A percentile compares a stretch with the other conserved stretches of the same genome.
phyloP scores from a whole-genome alignment of 2,888 invertebrate genomes.

The Scelioninae gen. 2 region DNA sequence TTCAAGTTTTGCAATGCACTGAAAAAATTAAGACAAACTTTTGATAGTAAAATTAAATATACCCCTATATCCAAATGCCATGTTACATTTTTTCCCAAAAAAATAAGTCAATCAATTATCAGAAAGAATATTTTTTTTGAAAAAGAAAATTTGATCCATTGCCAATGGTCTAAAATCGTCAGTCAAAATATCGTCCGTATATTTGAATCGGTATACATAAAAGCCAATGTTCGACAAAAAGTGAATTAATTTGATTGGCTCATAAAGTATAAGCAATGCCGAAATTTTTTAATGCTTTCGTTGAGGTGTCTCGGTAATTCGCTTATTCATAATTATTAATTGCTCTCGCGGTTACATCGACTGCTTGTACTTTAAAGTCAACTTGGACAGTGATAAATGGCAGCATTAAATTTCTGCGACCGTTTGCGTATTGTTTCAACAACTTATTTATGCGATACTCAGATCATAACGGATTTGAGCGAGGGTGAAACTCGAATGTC shows the following conservation, averaged over 20 bases:
- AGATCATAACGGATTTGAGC: background rate
- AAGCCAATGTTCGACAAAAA: background rate
- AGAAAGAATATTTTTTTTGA: no score
- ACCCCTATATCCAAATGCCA: no score
- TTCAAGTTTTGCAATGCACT: no score
- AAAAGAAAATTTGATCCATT: no score
- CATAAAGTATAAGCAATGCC: constrained; percentile 9
- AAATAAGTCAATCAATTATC: no score
- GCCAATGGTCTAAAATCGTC: no score
- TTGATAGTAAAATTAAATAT: no score
- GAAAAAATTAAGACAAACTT: no score
- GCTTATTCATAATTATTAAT: constrained; percentile 50
- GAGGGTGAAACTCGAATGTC: background rate
- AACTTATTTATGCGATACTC: constrained; percentile 23
- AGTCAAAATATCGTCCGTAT: no score
- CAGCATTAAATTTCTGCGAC: constrained; percentile 42
- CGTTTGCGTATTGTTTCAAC: constrained; percentile 36
- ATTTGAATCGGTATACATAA: background rate
- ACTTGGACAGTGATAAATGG: constrained; percentile 42
- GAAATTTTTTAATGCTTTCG: constrained; percentile 27
- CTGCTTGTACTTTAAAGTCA: constrained; percentile 39
- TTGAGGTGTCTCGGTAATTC: constrained; percentile 17
- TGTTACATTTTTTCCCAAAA: no score
- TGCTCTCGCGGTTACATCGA: constrained; percentile 23
- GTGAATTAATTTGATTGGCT: constrained; percentile 5